These are phyloP conservation scores for Parascotia fuliginaria DNA, from an alignment of 2,888 invertebrate species.

Conservation along the genomic window DNA sequence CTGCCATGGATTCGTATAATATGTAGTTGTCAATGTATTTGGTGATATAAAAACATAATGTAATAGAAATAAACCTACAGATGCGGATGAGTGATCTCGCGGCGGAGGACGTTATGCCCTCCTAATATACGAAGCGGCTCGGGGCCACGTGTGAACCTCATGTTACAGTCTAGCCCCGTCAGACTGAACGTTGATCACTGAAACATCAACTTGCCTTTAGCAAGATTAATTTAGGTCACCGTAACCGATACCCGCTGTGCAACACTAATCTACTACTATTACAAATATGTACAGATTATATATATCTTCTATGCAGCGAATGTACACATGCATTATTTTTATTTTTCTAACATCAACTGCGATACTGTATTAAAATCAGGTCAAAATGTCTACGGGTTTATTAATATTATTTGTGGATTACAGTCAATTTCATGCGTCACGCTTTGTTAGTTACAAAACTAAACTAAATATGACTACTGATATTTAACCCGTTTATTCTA, in stretches of 20 bases:
- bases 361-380: not conserved
- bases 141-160: conserved; percentile 61
- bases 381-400: not conserved
- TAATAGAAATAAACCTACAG: conserved; percentile 79
- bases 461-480: conserved; percentile 18
- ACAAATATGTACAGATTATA: conserved; percentile 18
- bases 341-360: not conserved
- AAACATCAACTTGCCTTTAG: conserved; percentile 79
- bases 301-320: conserved; percentile 23
- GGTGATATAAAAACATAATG: conserved; percentile 52
- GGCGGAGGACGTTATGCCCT: conserved; percentile 77
- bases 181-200: conserved; percentile 82
- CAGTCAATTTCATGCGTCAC: conserved; percentile 38
- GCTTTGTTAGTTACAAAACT: conserved; percentile 48
- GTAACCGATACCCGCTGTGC: conserved; percentile 70
- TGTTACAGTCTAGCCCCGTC: conserved; percentile 79
- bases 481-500: conserved; percentile 18
- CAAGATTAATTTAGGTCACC: conserved; percentile 58
- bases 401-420: not conserved
- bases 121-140: conserved; percentile 69
- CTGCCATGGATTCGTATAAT: conserved; percentile 6
- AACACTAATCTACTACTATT: conserved; percentile 36
- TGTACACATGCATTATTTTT: conserved; percentile 50
- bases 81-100: conserved; percentile 75
- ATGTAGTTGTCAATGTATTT: conserved; percentile 23